A percentile compares a stretch with the other conserved stretches of the same genome.
Evolutionary conservation across 2,888 invertebrate genomes (phyloP).

Genomic region (Oasisia sp.): DNA sequence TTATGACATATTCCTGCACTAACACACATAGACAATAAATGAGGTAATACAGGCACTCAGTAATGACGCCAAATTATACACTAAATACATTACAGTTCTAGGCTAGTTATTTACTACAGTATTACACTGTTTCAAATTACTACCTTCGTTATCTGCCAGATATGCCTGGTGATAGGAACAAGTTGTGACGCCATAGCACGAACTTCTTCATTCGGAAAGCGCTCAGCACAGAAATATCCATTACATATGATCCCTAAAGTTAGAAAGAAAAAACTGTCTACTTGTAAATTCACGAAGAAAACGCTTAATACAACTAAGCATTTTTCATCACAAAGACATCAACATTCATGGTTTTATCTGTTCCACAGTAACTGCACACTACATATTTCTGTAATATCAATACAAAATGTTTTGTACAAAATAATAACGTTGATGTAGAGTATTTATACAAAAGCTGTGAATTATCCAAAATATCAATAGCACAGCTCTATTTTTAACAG

Average conservation of each 20-base stretch:
- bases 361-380: not conserved
- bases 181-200: constrained; percentile 78
- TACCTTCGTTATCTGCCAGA: constrained; percentile 86
- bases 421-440: too few species aligned
- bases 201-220: constrained; percentile 74
- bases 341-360: not conserved
- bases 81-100: too few species aligned
- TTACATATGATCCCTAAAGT: constrained; percentile 72
- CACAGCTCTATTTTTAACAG: not conserved
- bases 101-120: too few species aligned
- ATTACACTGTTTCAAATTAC: not conserved
- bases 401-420: too few species aligned
- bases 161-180: constrained; percentile 79
- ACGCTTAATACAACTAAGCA: not conserved
- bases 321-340: too few species aligned
- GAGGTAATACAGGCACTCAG: too few species aligned
- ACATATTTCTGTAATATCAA: too few species aligned
- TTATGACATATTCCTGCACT: too few species aligned
- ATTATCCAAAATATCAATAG: not conserved
- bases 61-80: too few species aligned
- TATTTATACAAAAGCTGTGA: not conserved
- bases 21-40: too few species aligned
- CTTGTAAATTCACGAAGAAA: not conserved
- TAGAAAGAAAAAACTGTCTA: not conserved
- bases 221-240: constrained; percentile 81